Base-by-base conservation (phyloP, 1,140 invertebrate species). In the Achroia grisella region DNA sequence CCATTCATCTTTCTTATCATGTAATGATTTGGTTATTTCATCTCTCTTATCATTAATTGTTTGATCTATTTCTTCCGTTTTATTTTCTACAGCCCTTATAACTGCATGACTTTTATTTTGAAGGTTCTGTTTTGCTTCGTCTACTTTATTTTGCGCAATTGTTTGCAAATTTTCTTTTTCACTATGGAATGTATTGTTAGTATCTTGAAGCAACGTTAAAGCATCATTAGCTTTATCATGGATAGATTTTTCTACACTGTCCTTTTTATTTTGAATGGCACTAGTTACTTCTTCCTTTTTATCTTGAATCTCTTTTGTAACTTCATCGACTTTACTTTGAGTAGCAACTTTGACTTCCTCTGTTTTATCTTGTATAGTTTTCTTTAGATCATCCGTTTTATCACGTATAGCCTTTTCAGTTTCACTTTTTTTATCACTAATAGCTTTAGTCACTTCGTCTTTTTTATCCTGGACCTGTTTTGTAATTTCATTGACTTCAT, bases 381-480 rank as follows among this genome's bases (percentile, higher is more conserved):
- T 13, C 28, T 39, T 6, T 2, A 45, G 27, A 28, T 57, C 39
- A 13, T 54, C 44, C 27, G 33, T 43, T 32, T 45, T 49, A 8
- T 48, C 28, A 13, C 56, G 34, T 10, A 53, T 36, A 14, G 48
- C 15, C 30, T 40, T 37, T 36, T 53, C 43, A 8, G 71, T 39
- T 43, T 79, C 67, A 10, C 65, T 48, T 40, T 65, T 68, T 42
- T 46, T 50, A 9, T 44, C 28, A 14, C 56, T 31, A 13, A 54
- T 36, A 14, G 48, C 15, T 29, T 36, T 37, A 30, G 51, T 45
- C 6, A 55, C 11, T 29, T 52, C 48, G 13, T 39, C 36, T 11
- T 36, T 36, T 11, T 49, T 57, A 13, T 49, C 33, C 15, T 39
- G 13, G 17, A 61, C 12, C 11, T 59, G 40, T 17, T 64, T 54